phyloP scores from a whole-genome alignment of 1,140 invertebrate genomes.

The Microvelia longipes region DNA sequence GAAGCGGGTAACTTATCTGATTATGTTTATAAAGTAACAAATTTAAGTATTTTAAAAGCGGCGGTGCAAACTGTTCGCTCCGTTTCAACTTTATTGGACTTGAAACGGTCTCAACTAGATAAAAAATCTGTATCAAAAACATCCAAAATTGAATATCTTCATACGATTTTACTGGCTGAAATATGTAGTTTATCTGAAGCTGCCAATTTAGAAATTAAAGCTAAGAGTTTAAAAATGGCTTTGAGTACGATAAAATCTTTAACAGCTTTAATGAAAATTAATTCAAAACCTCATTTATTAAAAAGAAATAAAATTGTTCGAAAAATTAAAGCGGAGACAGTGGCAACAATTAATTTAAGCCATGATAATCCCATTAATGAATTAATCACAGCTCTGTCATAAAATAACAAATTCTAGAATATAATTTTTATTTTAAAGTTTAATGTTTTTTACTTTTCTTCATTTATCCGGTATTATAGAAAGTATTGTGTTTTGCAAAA shows the following conservation, averaged over 20 bases:
- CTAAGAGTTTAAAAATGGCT: background rate
- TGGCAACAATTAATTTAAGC: too few relatives aligned
- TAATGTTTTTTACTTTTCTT: too few relatives aligned
- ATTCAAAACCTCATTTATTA: background rate
- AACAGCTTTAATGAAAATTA: background rate
- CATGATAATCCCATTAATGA: too few relatives aligned
- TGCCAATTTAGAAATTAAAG: background rate
- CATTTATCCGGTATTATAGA: too few relatives aligned
- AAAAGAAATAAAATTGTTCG: too few relatives aligned
- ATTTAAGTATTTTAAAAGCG: background rate
- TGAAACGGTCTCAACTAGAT: background rate
- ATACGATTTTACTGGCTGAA: background rate
- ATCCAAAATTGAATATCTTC: background rate
- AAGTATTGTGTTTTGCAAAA: too few relatives aligned
- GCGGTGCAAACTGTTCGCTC: background rate
- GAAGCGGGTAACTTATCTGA: background rate
- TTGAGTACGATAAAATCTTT: background rate
- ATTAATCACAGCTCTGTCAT: too few relatives aligned
- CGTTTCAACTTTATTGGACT: background rate
- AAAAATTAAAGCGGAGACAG: too few relatives aligned
- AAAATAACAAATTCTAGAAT: too few relatives aligned
- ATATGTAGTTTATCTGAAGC: background rate
- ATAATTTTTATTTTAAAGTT: too few relatives aligned
- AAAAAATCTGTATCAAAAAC: background rate
- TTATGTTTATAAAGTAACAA: background rate